A percentile compares a stretch with the other conserved stretches of the same genome.
Conservation (phyloP, 2,888 invertebrate genomes). For the Perithous albicinctus region DNA sequence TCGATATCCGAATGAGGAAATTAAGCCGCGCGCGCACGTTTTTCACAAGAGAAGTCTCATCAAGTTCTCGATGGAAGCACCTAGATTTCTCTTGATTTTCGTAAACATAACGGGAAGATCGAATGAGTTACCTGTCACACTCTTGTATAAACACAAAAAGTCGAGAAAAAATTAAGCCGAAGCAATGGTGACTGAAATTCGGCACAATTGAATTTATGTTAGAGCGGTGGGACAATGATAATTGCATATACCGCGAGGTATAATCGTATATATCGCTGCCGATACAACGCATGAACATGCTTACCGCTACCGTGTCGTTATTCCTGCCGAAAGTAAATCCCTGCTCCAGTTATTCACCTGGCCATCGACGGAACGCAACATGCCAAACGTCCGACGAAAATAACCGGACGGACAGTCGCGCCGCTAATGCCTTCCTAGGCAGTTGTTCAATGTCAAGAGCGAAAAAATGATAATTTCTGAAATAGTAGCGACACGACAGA, state of each 20-base stretch:
- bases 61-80: background rate
- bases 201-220: too few species aligned
- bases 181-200: too few species aligned
- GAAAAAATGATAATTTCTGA: slow-evolving; percentile 12
- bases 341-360: slow-evolving; percentile 45
- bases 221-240: too few species aligned
- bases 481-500: too few species aligned
- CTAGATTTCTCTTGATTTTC: background rate
- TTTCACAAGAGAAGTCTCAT: background rate
- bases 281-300: slow-evolving; percentile 14
- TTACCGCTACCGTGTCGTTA: background rate
- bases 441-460: too few species aligned
- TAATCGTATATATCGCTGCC: slow-evolving; percentile 1
- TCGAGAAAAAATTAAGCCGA: too few species aligned
- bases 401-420: too few species aligned
- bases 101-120: background rate
- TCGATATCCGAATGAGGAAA: slow-evolving; percentile 57
- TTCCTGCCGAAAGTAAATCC: slow-evolving; percentile 24
- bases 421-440: too few species aligned
- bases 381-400: background rate
- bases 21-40: slow-evolving; percentile 32
- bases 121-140: too few species aligned
- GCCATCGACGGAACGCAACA: background rate
- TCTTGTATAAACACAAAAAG: too few species aligned
- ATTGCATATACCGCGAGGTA: too few species aligned